Evolutionary conservation across 2,797 vertebrate genomes (phyloP).

Genomic region (Hafferia zeledoni): DNA sequence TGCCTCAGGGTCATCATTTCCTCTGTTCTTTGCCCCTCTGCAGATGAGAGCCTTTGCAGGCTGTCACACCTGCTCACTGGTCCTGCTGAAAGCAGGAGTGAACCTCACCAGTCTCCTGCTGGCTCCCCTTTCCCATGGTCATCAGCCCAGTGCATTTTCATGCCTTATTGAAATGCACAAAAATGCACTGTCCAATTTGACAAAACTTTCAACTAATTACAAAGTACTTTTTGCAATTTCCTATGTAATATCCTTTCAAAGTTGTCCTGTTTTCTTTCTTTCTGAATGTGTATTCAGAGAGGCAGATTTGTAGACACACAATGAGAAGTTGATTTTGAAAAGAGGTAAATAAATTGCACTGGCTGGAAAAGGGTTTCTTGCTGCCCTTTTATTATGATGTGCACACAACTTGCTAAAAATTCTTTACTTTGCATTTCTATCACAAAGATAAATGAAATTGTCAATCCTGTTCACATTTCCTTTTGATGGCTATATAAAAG

Average conservation of each 20-base stretch:
- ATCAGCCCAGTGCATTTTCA: neutral
- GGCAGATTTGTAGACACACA: slow-evolving; percentile 56
- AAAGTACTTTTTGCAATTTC: slow-evolving; percentile 52
- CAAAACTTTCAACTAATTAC: slow-evolving; percentile 47
- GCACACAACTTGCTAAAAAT: slow-evolving; percentile 49
- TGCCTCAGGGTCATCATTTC: neutral
- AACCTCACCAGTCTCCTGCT: neutral
- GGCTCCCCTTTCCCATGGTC: neutral
- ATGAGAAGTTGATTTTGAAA: slow-evolving; percentile 67
- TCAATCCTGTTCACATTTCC: slow-evolving; percentile 56
- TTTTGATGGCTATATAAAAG: slow-evolving; percentile 54
- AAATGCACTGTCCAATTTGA: slow-evolving; percentile 26
- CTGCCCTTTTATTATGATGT: slow-evolving; percentile 58
- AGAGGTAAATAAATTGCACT: slow-evolving; percentile 62
- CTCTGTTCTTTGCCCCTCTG: slow-evolving; percentile 22
- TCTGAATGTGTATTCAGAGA: slow-evolving; percentile 49
- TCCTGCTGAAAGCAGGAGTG: neutral
- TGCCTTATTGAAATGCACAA: slow-evolving; percentile 10
- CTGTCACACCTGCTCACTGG: neutral
- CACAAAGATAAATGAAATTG: slow-evolving; percentile 64
- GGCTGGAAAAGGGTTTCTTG: slow-evolving; percentile 44
- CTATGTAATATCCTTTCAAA: slow-evolving; percentile 54
- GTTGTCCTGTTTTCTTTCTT: slow-evolving; percentile 37
- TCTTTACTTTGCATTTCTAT: slow-evolving; percentile 63
- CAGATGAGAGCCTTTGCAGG: neutral